Percentiles rank a stretch among this genome's conserved stretches.
These are phyloP conservation scores for Ormyrus labotus DNA, from an alignment of 2,888 invertebrate genomes.

Conservation along the genomic window DNA sequence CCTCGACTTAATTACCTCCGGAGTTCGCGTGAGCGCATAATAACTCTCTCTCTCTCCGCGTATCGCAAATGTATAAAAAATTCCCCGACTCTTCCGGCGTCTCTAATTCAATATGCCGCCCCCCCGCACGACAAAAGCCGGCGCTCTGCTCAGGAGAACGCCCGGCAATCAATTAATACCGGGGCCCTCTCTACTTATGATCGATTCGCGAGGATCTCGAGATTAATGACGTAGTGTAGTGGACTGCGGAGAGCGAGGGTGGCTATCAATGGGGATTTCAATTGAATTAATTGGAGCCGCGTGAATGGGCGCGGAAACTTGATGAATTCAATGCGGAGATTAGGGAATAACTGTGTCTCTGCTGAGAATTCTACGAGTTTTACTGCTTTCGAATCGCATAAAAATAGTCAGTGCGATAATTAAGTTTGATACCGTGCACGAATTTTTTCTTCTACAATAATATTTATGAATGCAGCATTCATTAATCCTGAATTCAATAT, in stretches of 20 bases:
- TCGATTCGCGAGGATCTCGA: conserved; percentile 23
- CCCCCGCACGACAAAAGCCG: background rate
- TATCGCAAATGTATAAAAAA: conserved; percentile 30
- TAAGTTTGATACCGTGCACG: too few relatives aligned
- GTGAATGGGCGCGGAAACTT: too few relatives aligned
- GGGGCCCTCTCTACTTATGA: conserved; percentile 10
- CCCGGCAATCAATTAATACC: conserved; percentile 33
- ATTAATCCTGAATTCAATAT: too few relatives aligned
- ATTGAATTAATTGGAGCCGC: conserved; percentile 2
- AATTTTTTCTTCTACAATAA: too few relatives aligned
- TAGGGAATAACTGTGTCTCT: too few relatives aligned
- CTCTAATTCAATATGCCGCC: conserved; percentile 27
- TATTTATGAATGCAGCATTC: too few relatives aligned
- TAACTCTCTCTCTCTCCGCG: background rate
- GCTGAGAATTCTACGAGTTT: too few relatives aligned
- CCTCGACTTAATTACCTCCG: conserved; percentile 33
- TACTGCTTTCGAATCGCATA: too few relatives aligned
- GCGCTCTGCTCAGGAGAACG: background rate
- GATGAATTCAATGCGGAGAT: too few relatives aligned
- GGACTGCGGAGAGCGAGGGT: background rate
- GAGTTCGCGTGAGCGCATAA: background rate
- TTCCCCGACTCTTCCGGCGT: conserved; percentile 9
- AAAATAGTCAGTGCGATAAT: too few relatives aligned
- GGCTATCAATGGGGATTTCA: background rate
- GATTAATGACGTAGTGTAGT: conserved; percentile 9